Base-by-base conservation (phyloP, 2,797 vertebrate genomes). In the Bradypodion pumilum region DNA sequence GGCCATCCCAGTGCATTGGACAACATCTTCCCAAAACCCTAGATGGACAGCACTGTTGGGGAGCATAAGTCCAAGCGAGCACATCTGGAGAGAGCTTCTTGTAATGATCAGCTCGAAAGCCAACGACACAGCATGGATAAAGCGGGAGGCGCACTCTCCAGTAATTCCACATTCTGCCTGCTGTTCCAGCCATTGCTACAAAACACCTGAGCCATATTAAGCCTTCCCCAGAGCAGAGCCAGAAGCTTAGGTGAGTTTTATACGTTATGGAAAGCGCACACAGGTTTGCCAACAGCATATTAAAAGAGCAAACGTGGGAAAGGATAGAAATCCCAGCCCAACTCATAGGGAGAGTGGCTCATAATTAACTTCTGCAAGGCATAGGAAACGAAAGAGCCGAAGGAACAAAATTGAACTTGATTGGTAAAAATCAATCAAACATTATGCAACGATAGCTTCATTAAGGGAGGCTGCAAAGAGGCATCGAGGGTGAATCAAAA, bases 281-380 rank as follows among this genome's bases (percentile, higher is more conserved):
- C 19, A 32, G 23, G n/a, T 37, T 25, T 16, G 2, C 6, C 4
- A 62, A 46, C 5, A 6, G 56, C 5, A 21, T 16, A 42, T 42
- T 15, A 32, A 29, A 16, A 25, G 21, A 49, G 27, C 82, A 60
- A 40, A 35, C 19, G 37, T 5, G 10, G 29, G 74, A 77, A 60
- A 70, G 4, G 52, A 15, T 13, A 69, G 63, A 15, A 44, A 16
- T 42, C 74, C 46, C 81, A 56, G 49, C 32, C 37, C 59, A 69
- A 77, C n/a, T 66, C 40, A 72, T 9, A 56, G 25, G 21, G 23
- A 60, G 76, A 49, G 15, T 32, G 35, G 52, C 76, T 77, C 65
- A 60, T 70, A 44, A 83, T 83, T 59, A 76, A 77, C 82, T 70
- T 77, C 74, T 60, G 32, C 65, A 40, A 44, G 81, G 66, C 21